Evolutionary conservation across 2,888 invertebrate species (phyloP).

Genomic region (Tanytarsus gracilentus): DNA sequence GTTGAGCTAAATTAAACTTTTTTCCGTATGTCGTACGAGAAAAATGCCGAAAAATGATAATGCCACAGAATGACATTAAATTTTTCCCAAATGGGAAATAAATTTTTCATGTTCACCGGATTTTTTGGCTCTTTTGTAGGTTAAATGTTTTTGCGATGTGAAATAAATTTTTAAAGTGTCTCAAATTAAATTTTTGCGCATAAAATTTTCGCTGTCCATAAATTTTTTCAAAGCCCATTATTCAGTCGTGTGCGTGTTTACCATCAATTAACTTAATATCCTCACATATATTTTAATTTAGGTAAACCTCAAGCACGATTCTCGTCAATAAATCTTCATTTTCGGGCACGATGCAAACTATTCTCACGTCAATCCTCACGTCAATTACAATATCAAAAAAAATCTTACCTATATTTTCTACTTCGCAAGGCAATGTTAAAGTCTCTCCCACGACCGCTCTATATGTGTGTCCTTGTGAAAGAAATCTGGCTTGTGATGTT

Average conservation of each 20-base stretch:
- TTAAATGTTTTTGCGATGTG: not conserved
- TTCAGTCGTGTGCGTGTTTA: too few species aligned
- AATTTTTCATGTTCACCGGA: not conserved
- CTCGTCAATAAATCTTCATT: conserved; percentile 10
- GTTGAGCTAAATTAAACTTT: conserved; percentile 6
- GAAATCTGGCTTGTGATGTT: conserved; percentile 51
- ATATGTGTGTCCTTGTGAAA: conserved; percentile 67
- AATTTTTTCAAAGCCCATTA: too few species aligned
- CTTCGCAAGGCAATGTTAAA: conserved; percentile 68
- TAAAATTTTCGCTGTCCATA: too few species aligned
- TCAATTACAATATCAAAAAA: conserved; percentile 19
- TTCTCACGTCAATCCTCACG: conserved; percentile 22
- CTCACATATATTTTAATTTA: too few species aligned
- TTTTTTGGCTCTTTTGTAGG: not conserved
- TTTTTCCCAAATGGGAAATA: conserved; percentile 23
- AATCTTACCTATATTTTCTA: conserved; percentile 65
- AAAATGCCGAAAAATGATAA: conserved; percentile 23
- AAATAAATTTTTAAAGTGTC: too few species aligned
- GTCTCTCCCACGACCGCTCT: conserved; percentile 70
- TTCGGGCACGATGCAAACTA: not conserved
- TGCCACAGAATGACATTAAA: conserved; percentile 23
- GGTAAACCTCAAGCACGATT: too few species aligned
- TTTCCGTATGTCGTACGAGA: too few species aligned
- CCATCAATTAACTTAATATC: too few species aligned
- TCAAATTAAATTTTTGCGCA: too few species aligned